Conservation (phyloP, 30 jellyfish, hydroid and myxozoan genomes). For the Mastigias papua region DNA sequence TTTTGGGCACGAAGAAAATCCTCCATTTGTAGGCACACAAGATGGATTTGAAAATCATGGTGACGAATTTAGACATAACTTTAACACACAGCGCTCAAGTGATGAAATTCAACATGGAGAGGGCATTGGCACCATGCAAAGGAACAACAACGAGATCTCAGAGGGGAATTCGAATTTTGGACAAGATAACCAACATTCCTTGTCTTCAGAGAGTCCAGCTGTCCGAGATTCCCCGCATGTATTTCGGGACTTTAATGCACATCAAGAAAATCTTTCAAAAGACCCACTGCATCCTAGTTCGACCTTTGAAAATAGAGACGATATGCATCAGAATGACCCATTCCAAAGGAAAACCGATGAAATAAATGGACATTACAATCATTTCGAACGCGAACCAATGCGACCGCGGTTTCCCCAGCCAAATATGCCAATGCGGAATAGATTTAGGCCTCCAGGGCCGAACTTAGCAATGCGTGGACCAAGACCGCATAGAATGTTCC, state of each 20-base stretch:
- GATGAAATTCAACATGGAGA: conserved; percentile 4
- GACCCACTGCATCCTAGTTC: not conserved
- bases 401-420: conserved; percentile 15
- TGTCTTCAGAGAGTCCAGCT: not conserved
- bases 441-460: conserved; percentile 57
- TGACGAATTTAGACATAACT: not conserved
- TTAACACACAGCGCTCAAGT: not conserved
- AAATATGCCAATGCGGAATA: conserved; percentile 5
- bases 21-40: not conserved
- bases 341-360: not conserved
- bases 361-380: not conserved
- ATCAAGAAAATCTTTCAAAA: not conserved
- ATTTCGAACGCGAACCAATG: not conserved
- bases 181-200: not conserved
- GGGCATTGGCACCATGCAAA: too few relatives aligned
- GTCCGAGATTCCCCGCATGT: not conserved
- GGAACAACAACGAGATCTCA: not conserved
- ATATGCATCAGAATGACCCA: not conserved
- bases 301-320: not conserved
- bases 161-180: not conserved
- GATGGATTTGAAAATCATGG: not conserved
- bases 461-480: conserved; percentile 29
- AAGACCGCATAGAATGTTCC: conserved; percentile 29
- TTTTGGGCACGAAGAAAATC: not conserved
- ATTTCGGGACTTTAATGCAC: conserved; percentile 1